phyloP scores from a whole-genome alignment of 1,140 invertebrate species.

The Trypoxylus dichotomus region DNA sequence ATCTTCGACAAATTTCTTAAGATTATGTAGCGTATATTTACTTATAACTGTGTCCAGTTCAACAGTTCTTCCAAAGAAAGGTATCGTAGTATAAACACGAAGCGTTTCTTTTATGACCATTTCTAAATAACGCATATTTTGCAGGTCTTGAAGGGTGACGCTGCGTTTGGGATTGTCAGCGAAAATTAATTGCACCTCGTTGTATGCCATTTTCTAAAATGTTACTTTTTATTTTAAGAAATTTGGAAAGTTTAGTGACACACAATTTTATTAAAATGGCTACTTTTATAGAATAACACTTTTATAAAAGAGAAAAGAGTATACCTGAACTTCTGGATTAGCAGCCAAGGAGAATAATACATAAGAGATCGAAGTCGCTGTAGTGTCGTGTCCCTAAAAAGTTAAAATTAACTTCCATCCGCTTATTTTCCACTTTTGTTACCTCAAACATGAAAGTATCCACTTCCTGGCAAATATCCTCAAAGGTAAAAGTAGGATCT shows the following conservation, averaged over 20 bases:
- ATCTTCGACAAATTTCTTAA: too few species aligned
- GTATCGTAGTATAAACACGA: conserved; percentile 40
- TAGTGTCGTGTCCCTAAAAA: conserved; percentile 73
- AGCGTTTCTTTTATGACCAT: conserved; percentile 46
- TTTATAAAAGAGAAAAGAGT: too few species aligned
- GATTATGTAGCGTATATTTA: too few species aligned
- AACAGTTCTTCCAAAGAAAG: conserved; percentile 60
- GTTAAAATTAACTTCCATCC: background rate
- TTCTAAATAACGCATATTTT: conserved; percentile 64
- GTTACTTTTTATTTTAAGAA: too few species aligned
- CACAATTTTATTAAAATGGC: too few species aligned
- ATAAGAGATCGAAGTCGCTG: conserved; percentile 61
- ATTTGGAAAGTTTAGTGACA: too few species aligned
- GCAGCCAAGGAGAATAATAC: conserved; percentile 60
- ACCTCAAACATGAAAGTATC: conserved; percentile 87
- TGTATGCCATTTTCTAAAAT: conserved; percentile 30
- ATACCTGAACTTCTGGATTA: conserved; percentile 61
- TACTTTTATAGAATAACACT: too few species aligned
- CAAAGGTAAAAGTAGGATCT: conserved; percentile 56
- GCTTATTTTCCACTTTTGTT: background rate
- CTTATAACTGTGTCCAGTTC: conserved; percentile 55
- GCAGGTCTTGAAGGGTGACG: conserved; percentile 55
- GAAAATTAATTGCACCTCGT: conserved; percentile 31
- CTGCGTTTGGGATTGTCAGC: conserved; percentile 36
- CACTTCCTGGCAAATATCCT: conserved; percentile 79